Base-by-base conservation (phyloP, 1,140 invertebrate genomes). In the Eufriesea mexicana region DNA sequence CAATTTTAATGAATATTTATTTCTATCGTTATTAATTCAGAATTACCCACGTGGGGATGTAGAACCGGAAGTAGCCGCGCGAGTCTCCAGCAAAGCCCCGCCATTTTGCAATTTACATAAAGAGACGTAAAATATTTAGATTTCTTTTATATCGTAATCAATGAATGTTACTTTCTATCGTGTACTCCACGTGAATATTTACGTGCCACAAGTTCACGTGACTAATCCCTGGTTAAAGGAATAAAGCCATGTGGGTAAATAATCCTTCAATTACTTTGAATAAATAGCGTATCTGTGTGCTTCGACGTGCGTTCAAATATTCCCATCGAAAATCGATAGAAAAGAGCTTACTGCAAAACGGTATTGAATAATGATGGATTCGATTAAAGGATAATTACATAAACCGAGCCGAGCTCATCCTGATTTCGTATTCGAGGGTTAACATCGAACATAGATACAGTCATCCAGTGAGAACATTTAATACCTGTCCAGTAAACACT, bases 321-420 rank as follows among this genome's bases (percentile, higher is more conserved):
- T 45, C 23, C 23, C 20, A 66, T 68, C 16, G 67, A 68, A 25
- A 47, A 68, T 68, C 67, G 45, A 68, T 68, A 8, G 67, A 18
- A 49, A 47, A 68, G 67, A n/a, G 45, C n/a, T 68, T 25, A 25
- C 45, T 25, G 14, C n/a, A 49, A 68, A 47, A 68, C 67, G 42
- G 66, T 49, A 25, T 16, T 49, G n/a, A 68, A 49, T 68, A 47
- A 68, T 68, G 45, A 68, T 68, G n/a, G 45, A 49, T 68, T 47
- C 45, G 16, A 68, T 68, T 68, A 68, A 68, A 68, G 25, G 67
- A 47, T 68, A 45, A 68, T 68, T 68, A 68, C 67, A 12, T n/a
- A 47, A 49, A 5, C n/a, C 23, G 45, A 47, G 16, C 66, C 7
- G 23, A 45, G 14, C 25, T n/a, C 23, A 25, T 47, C 16, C n/a